phyloP scores from a whole-genome alignment of 2,113 vertebrate genomes.

The Uropsilus gracilis region DNA sequence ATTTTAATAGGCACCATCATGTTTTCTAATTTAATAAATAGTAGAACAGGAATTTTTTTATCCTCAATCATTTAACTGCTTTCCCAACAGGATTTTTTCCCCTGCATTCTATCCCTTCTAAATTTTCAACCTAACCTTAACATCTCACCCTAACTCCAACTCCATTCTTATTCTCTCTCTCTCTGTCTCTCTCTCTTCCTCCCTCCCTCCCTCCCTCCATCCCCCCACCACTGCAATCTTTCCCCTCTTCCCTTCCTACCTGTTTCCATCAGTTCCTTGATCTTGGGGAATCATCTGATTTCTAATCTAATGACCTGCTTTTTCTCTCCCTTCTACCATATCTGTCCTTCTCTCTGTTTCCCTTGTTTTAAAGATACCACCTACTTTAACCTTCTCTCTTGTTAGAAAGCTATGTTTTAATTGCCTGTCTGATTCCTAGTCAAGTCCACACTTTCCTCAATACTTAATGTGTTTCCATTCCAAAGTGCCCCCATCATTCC shows the following conservation, averaged over 20 bases:
- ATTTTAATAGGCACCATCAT: neutral
- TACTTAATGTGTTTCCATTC: slow-evolving; percentile 21
- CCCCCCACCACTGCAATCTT: accelerated
- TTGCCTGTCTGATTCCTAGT: neutral
- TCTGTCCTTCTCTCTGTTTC: neutral
- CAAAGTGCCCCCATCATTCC: neutral
- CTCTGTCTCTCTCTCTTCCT: neutral
- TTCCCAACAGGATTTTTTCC: slow-evolving; percentile 33
- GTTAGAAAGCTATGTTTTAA: neutral
- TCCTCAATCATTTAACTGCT: neutral
- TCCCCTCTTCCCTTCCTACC: neutral
- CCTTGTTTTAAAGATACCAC: neutral
- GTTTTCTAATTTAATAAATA: slow-evolving; percentile 35
- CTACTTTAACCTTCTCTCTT: neutral
- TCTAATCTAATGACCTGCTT: neutral
- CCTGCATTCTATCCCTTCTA: neutral
- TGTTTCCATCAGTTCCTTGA: no score
- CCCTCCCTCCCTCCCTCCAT: neutral
- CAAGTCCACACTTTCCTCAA: neutral
- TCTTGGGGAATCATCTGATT: neutral
- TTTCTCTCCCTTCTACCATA: neutral
- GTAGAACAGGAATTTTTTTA: slow-evolving; percentile 18
- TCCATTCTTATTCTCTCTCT: neutral
- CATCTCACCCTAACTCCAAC: neutral
- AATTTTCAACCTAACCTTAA: neutral